Percentiles rank a stretch among this genome's conserved stretches.
phyloP scores from a whole-genome alignment of 2,888 invertebrate genomes.

The Zonitis immaculata region DNA sequence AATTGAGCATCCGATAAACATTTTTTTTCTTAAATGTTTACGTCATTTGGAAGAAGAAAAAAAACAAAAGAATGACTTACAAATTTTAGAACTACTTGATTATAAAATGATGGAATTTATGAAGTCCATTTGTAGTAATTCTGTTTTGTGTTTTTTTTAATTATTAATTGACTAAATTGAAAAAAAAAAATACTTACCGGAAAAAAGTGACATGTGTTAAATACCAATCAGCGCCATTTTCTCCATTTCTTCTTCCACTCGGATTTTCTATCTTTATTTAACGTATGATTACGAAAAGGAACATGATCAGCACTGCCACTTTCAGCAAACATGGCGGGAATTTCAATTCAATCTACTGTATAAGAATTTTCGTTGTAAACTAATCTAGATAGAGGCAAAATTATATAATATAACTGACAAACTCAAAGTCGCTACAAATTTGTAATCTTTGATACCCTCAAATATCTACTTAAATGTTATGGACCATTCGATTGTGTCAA shows the following conservation, averaged over 20 bases:
- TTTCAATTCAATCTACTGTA: neutral
- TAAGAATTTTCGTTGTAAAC: no score
- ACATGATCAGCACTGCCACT: neutral
- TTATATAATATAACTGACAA: no score
- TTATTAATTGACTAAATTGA: no score
- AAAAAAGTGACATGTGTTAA: constrained; percentile 47
- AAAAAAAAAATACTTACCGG: constrained; percentile 38
- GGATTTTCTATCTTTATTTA: neutral
- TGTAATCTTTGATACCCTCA: no score
- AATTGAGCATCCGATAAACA: constrained; percentile 4
- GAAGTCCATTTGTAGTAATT: no score
- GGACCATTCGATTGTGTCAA: no score
- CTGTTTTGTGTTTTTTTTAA: no score
- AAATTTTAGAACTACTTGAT: no score
- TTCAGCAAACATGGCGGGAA: neutral
- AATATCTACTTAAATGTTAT: no score
- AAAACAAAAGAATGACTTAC: constrained; percentile 4
- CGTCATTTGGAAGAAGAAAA: constrained; percentile 31
- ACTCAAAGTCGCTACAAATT: no score
- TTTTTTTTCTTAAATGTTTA: constrained; percentile 36
- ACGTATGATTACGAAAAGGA: neutral
- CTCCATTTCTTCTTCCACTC: constrained; percentile 14
- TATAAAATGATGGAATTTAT: no score
- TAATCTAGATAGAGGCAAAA: no score
- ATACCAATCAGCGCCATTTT: constrained; percentile 45